Evolutionary conservation across 2,797 vertebrate genomes (phyloP).

Genomic region (Sebastes aleutianus): DNA sequence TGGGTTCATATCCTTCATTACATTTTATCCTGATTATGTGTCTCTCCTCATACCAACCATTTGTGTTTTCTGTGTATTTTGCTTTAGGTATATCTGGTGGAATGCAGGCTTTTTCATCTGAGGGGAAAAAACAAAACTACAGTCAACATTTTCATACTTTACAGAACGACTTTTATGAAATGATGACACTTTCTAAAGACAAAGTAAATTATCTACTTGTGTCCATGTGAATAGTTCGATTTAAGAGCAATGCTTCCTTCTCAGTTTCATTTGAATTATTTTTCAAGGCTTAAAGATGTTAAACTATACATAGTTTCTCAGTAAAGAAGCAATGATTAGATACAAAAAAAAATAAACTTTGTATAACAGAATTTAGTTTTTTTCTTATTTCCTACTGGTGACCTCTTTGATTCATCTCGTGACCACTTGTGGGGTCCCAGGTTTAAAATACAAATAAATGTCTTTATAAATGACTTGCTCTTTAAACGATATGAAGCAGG

Average conservation of each 20-base stretch:
- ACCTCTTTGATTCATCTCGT: too few relatives aligned
- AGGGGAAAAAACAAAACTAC: background rate
- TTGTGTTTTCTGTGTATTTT: accelerated
- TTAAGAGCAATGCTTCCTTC: background rate
- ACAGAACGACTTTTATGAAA: too few relatives aligned
- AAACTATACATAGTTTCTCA: too few relatives aligned
- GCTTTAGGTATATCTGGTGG: conserved; percentile 29
- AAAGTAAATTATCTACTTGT: background rate
- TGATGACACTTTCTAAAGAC: background rate
- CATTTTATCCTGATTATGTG: accelerated
- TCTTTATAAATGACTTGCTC: background rate
- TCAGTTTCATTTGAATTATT: background rate
- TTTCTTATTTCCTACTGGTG: too few relatives aligned
- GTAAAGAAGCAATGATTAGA: too few relatives aligned
- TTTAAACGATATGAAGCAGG: background rate
- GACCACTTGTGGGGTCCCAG: background rate
- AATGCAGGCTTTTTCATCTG: conserved; percentile 44
- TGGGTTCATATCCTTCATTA: conserved; percentile 1
- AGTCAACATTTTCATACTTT: background rate
- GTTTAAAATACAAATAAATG: background rate
- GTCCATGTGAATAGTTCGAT: background rate
- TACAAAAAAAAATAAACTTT: background rate
- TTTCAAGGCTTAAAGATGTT: too few relatives aligned
- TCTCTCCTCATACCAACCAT: background rate
- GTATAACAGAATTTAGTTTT: too few relatives aligned